Base-by-base conservation (phyloP, 1,140 invertebrate species). In the Trachelipus rathkii region DNA sequence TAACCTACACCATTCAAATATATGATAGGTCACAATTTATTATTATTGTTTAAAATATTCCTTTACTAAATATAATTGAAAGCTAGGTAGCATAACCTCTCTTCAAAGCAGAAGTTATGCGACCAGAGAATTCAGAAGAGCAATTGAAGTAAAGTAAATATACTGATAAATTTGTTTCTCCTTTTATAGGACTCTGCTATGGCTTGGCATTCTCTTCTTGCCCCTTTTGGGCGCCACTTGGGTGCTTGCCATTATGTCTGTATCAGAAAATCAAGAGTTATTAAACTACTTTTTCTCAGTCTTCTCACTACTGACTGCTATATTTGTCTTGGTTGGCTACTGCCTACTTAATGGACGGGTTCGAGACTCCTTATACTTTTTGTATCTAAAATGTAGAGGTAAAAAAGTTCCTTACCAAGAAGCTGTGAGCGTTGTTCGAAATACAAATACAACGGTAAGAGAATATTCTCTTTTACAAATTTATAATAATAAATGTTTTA, bases 321-420 rank as follows among this genome's bases (percentile, higher is more conserved):
- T 91, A 1, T 94, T 92, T 81, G 90, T 93, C 23, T 87, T 94
- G 44, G 86, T 93, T 46, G 92, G 92, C n/a, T 93, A 94, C 83
- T 93, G 93, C 82, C 89, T 94, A 75, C 88, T 93, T 71, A 95
- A 94, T 82, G 87, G 89, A 67, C 88, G 93, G 78, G 92, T 95
- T 24, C 84, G 90, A 73, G 88, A 90, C 77, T 91, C 92, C 84
- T 85, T 93, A 7, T 87, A 88, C 72, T 85, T 88, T 76, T 81
- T 82, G 71, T 86, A 93, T 15, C 84, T 93, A 66, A 82, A 90
- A 77, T 91, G 93, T 82, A 88, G 93, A 82, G 94, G 94, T 3
- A 92, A 91, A 83, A 95, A 96, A 85, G 89, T 94, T 13, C 92
- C 94, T 19, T 82, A 84, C 68, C 85, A 87, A 76, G 86, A 87